Evolutionary conservation across 2,888 invertebrate species (phyloP).

Genomic region (Biston betularia): DNA sequence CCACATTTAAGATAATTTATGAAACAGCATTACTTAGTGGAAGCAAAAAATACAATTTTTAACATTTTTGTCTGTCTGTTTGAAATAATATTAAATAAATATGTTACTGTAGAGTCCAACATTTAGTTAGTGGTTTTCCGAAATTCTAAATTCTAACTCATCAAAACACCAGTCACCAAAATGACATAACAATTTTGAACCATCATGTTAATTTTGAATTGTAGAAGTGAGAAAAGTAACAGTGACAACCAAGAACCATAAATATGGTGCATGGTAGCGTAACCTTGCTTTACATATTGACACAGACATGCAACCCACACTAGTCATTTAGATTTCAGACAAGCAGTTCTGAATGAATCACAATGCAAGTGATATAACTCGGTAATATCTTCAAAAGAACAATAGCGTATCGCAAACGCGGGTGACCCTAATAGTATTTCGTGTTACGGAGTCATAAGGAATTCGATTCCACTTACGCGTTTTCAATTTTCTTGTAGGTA

Average conservation of each 20-base stretch:
- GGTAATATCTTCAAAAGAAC: slow-evolving; percentile 27
- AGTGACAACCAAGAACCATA: background rate
- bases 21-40: too few relatives aligned
- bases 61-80: too few relatives aligned
- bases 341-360: slow-evolving; percentile 12
- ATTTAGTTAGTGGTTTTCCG: too few relatives aligned
- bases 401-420: slow-evolving; percentile 33
- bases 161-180: background rate
- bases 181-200: background rate
- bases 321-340: slow-evolving; percentile 8
- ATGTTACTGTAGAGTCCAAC: too few relatives aligned
- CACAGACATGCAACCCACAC: slow-evolving; percentile 7
- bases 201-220: background rate
- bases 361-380: slow-evolving; percentile 37
- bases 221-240: background rate
- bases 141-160: background rate
- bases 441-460: slow-evolving; percentile 52
- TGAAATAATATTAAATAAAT: too few relatives aligned
- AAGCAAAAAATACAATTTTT: too few relatives aligned
- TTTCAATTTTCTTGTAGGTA: slow-evolving; percentile 5
- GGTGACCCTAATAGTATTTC: slow-evolving; percentile 51
- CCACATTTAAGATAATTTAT: too few relatives aligned
- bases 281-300: slow-evolving; percentile 12
- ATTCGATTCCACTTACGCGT: slow-evolving; percentile 40
- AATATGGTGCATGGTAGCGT: background rate